Conservation (phyloP, 2,888 invertebrate genomes). For the Hedya salicella region DNA sequence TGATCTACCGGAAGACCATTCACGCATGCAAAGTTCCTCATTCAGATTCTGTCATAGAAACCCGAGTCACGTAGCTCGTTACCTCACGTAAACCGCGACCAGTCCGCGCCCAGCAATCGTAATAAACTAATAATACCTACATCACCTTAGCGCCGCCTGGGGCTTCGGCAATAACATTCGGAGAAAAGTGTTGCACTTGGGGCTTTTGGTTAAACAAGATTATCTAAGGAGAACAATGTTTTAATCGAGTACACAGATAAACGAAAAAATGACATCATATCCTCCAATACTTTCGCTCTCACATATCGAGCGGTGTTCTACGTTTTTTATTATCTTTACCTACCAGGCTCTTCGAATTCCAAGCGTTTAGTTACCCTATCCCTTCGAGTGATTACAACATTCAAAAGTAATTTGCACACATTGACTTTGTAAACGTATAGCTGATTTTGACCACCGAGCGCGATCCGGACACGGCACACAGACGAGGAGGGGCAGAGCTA, state of each 20-base stretch:
- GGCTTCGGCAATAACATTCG: neutral
- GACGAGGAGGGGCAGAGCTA: conserved; percentile 46
- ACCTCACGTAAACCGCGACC: conserved; percentile 49
- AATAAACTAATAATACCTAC: neutral
- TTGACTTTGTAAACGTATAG: neutral
- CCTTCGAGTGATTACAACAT: no score
- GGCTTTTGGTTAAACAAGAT: neutral
- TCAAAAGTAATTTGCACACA: no score
- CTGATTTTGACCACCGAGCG: neutral
- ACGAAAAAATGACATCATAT: conserved; percentile 52
- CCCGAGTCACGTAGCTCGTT: conserved; percentile 70
- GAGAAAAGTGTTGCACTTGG: no score
- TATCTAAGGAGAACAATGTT: neutral
- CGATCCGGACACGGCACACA: conserved; percentile 32
- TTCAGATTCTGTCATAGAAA: conserved; percentile 65
- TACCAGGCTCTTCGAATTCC: neutral
- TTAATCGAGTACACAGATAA: conserved; percentile 6
- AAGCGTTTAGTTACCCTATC: neutral
- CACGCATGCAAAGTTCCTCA: conserved; percentile 60
- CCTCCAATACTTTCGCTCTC: conserved; percentile 46
- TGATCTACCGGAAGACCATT: conserved; percentile 57
- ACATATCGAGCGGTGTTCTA: neutral
- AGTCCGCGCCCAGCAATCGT: neutral
- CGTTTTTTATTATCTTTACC: neutral
- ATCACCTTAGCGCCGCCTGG: neutral